phyloP scores from a whole-genome alignment of 2,888 invertebrate species.

The Monochamus alternatus region DNA sequence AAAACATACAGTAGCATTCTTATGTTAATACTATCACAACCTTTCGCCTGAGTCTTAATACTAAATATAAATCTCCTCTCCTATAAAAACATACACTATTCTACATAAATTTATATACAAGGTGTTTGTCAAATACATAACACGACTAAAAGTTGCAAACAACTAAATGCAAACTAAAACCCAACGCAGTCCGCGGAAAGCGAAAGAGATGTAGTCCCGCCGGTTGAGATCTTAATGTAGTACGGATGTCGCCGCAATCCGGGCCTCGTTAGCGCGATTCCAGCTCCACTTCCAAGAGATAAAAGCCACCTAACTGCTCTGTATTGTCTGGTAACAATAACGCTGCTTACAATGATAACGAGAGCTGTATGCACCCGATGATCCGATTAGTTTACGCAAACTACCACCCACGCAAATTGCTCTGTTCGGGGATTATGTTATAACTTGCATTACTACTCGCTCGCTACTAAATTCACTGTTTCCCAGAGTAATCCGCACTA shows the following conservation, averaged over 20 bases:
- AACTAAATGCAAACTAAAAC: background rate
- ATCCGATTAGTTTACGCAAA: constrained; percentile 58
- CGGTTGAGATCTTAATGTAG: constrained; percentile 1
- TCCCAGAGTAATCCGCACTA: constrained; percentile 48
- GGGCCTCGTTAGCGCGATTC: constrained; percentile 6
- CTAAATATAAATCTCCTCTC: too few relatives aligned
- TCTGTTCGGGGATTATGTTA: constrained; percentile 56
- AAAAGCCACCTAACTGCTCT: constrained; percentile 52
- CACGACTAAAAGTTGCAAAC: background rate
- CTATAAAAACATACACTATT: too few relatives aligned
- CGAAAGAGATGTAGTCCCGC: background rate
- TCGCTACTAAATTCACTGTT: constrained; percentile 49
- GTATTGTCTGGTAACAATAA: constrained; percentile 57
- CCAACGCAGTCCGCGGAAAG: background rate
- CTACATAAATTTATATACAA: too few relatives aligned
- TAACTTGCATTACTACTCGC: constrained; percentile 52
- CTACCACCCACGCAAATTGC: constrained; percentile 55
- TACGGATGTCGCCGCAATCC: constrained; percentile 4
- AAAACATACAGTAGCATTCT: too few relatives aligned
- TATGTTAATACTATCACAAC: too few relatives aligned
- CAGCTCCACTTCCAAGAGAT: constrained; percentile 42
- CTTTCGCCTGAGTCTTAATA: too few relatives aligned
- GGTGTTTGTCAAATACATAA: too few relatives aligned
- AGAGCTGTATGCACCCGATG: constrained; percentile 56
- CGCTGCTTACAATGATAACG: constrained; percentile 55